Evolutionary conservation across 2,888 invertebrate species (phyloP), one percentile per base, ranked within the genome.

Genomic region (Iphiclides podalirius): DNA sequence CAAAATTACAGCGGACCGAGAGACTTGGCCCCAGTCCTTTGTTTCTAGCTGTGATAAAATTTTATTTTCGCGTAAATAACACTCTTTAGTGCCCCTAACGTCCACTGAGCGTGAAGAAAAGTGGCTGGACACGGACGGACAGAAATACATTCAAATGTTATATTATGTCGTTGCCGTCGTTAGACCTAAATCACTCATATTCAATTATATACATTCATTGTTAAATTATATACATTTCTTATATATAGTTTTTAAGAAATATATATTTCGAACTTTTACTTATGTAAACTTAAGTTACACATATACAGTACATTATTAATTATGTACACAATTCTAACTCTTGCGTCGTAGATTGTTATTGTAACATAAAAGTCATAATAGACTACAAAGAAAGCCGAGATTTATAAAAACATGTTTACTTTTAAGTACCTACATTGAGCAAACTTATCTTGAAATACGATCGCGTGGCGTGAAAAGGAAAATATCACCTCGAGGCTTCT

Each of bases 1-100:
- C 26, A 11, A 34, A 43, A 39, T 28, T 20, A 34, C 44, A 39
- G 33, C 14, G 39, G 35, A 40, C 28, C 39, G 49, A 28, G 44
- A 44, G 44, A 44, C 49, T 44, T 44, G 43, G 49, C 26, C 17
- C 23, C 28, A 47, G 47, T 59, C 58, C 61, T 65, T 66, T 67
- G 63, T 66, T 64, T 63, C 58, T 58, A 58, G 45, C 52, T 42
- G 55, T 46, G 58, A 66, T 72, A 66, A 67, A 62, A 62, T 61
- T 67, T 70, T 66, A 66, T 69, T 66, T 64, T 70, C 60, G 47
- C 55, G 61, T 64, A 63, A 62, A 67, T 45, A 65, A 60, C 60
- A 61, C 56, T 53, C 50, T 51, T 51, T 58, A 57, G 52, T 60
- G 53, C 53, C 52, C 43, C 54, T 36, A 52, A 40, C 51, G 57